Evolutionary conservation across 2,888 invertebrate species (phyloP), one percentile per base, ranked within the genome.

Genomic region (Drosophila birchii): DNA sequence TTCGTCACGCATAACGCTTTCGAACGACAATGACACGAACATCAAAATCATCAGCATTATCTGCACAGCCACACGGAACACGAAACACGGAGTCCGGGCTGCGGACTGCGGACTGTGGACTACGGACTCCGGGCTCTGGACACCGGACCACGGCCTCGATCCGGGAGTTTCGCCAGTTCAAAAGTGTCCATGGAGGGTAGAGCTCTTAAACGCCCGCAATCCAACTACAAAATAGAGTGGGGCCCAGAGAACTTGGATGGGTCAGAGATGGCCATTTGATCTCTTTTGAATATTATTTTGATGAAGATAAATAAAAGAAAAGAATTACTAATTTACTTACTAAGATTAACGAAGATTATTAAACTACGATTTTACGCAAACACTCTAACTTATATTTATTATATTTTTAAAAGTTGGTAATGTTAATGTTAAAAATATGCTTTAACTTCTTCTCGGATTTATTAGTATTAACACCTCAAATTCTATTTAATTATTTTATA

Each of bases 1-100:
- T 87, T 87, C 79, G 82, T 85, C 80, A 87, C 82, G 79, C 89
- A 80, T 87, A 85, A 85, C 86, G 88, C 82, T 82, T 87, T 79
- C 75, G 66, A 89, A 86, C 74, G 81, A 81, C 79, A 86, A 86
- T 75, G 80, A 79, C 79, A 86, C 72, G 74, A 76, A 78, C 85
- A 86, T 86, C 77, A 84, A 88, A 88, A 86, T 88, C 84, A 84
- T 88, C 84, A 86, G 66, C 88, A 81, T 80, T 88, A 76, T 78
- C 70, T 73, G 71, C 70, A 78, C 78, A 75, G 77, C 76, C 66
- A 72, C 72, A 76, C 76, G 70, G 56, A 68, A 73, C 76, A 78
- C 51, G 45, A 62, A 63, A 32, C 60, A 60, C 44, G 62, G 59
- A 59, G 38, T 58, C 44, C 62, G 44, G 55, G 41, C 62, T 56